Base-by-base conservation (phyloP, 2,113 vertebrate species). In the Bostrychus sinensis region DNA sequence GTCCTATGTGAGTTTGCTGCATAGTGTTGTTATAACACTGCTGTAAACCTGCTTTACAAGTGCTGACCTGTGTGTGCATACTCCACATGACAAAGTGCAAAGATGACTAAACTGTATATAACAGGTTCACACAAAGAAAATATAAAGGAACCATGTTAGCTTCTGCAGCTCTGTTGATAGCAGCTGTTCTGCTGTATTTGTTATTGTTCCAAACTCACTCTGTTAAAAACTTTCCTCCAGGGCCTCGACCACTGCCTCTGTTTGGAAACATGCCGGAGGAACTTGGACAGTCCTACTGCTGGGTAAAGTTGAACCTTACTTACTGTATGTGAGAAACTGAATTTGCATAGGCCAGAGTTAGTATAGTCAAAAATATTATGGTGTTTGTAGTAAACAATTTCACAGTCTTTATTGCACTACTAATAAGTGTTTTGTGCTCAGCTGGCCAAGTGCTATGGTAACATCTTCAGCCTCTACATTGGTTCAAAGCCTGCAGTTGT, bases 151-250 rank as follows among this genome's bases (percentile, higher is more conserved):
- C 13, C 63, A 84, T 74, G 84, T 39, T 78, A 26, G 50, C 30
- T 11, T 73, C 62, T 9, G 56, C 63, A 48, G 34, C 43, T 69
- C 41, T 82, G 5, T 1, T 80, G 3, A 26, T 70, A 19, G 11
- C 57, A 13, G 61, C 20, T 10, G 0, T 45, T 13, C 3, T 78
- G 23, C 50, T 69, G 23, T 22, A 60, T n/a, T 26, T 72, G 26
- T 30, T 59, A n/a, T 59, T 79, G 34, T 53, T 8, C 62, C 26
- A 25, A 73, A 72, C 0, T 83, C 85, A 76, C 66, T 71, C 70
- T 32, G 26, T 57, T 70, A 56, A 72, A 66, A 83, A 83, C 71
- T 79, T 85, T 34, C 77, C 77, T 48, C 80, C 77, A 39, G 75
- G 75, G 16, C 77, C 78, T 2, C 26, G 8, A 57, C 30, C 80